Conservation (phyloP, 1,140 invertebrate genomes). For the Lineus longissimus region DNA sequence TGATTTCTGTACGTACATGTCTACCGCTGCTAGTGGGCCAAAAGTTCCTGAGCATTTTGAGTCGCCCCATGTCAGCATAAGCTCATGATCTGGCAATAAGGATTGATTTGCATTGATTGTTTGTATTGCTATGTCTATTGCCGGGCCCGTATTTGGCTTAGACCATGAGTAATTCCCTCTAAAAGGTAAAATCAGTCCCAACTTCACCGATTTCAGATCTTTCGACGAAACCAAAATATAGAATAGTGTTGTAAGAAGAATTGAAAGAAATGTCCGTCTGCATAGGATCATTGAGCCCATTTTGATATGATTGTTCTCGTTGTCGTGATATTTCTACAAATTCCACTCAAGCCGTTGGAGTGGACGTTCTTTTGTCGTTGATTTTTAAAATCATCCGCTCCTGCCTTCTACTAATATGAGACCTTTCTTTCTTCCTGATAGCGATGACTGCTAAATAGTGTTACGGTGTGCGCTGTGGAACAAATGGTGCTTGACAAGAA, state of each 20-base stretch:
- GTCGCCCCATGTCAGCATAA: conserved; percentile 37
- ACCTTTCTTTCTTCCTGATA: too few relatives aligned
- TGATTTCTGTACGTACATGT: conserved; percentile 56
- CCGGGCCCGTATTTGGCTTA: conserved; percentile 20
- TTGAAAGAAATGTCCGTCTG: neutral
- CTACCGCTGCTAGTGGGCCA: conserved; percentile 47
- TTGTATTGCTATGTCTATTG: conserved; percentile 32
- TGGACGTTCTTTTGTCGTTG: too few relatives aligned
- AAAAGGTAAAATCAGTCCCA: neutral
- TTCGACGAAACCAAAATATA: neutral
- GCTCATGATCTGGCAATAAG: conserved; percentile 13
- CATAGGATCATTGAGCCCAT: too few relatives aligned
- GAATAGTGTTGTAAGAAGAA: neutral
- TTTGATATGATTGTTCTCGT: too few relatives aligned
- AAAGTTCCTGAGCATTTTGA: conserved; percentile 46
- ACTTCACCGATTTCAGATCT: neutral
- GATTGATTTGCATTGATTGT: conserved; percentile 9
- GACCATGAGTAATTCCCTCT: conserved; percentile 23
- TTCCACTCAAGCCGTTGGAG: too few relatives aligned
- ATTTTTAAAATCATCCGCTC: too few relatives aligned
- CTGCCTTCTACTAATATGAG: too few relatives aligned
- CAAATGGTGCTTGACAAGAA: too few relatives aligned
- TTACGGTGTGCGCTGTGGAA: too few relatives aligned
- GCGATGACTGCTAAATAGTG: too few relatives aligned
- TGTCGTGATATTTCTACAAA: too few relatives aligned